Conservation (phyloP, 2,113 vertebrate species). For the Picathartes gymnocephalus region DNA sequence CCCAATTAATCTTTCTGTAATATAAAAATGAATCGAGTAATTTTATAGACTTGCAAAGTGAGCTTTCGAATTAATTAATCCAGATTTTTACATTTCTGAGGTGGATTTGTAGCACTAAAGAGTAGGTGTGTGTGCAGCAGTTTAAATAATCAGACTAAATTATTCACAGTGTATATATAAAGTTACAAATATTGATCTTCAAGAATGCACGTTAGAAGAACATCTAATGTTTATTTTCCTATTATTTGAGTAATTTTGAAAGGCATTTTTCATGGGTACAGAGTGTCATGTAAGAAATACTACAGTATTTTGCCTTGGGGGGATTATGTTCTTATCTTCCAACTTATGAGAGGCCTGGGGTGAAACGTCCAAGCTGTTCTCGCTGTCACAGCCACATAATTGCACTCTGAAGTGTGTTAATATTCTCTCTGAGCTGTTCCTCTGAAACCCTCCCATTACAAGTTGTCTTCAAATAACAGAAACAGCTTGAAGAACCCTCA, state of each 20-base stretch:
- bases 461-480: neutral
- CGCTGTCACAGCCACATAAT: neutral
- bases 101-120: neutral
- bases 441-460: neutral
- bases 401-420: neutral
- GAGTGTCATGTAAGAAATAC: neutral
- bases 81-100: neutral
- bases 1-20: neutral
- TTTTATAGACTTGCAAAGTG: neutral
- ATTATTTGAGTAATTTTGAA: neutral
- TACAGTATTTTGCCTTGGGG: neutral
- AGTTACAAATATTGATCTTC: neutral
- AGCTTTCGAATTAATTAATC: neutral
- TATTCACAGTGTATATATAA: neutral
- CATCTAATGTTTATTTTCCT: neutral
- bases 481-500: neutral
- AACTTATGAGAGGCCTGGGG: neutral
- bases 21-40: neutral
- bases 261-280: neutral
- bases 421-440: neutral
- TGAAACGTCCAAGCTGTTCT: slow-evolving; percentile 51
- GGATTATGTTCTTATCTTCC: neutral
- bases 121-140: neutral
- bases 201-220: neutral
- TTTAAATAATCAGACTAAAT: neutral